phyloP scores from a whole-genome alignment of 2,888 invertebrate genomes.

The Microplitis manilae region DNA sequence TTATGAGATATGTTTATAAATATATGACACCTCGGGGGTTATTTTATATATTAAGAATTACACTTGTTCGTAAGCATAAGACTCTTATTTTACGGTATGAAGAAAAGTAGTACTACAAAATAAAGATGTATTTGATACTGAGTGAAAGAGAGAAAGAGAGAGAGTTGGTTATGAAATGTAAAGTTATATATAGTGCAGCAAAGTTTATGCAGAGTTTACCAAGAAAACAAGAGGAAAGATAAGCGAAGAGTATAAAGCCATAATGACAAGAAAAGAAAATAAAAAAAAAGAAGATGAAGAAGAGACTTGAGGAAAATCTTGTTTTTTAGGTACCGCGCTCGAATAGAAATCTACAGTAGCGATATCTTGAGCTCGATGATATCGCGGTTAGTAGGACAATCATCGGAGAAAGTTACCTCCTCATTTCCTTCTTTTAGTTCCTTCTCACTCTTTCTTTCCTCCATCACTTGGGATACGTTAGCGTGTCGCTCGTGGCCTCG shows the following conservation, averaged over 20 bases:
- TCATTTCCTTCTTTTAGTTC: conserved; percentile 50
- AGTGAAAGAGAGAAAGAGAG: neutral
- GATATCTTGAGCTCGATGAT: conserved; percentile 56
- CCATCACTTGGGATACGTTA: conserved; percentile 14
- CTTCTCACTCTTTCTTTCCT: conserved; percentile 25
- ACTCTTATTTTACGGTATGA: conserved; percentile 41
- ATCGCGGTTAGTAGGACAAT: conserved; percentile 69
- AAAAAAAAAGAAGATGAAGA: neutral
- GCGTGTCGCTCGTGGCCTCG: conserved; percentile 35
- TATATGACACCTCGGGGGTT: conserved; percentile 8
- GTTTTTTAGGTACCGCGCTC: conserved; percentile 2
- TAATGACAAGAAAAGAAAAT: conserved; percentile 10
- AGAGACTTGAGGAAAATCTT: conserved; percentile 20
- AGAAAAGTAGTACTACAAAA: conserved; percentile 24
- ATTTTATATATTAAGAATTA: conserved; percentile 20
- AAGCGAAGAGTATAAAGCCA: conserved; percentile 9
- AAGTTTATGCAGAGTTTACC: conserved; percentile 5
- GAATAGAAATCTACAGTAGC: conserved; percentile 60
- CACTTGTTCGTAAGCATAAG: conserved; percentile 37
- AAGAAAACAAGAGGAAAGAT: conserved; percentile 29
- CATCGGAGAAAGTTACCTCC: conserved; percentile 68
- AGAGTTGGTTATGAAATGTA: conserved; percentile 36
- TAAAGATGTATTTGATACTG: conserved; percentile 33
- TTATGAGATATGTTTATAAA: conserved; percentile 20
- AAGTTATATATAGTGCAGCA: conserved; percentile 25